Evolutionary conservation across 2,113 vertebrate species (phyloP), one percentile per base, ranked within the genome.

Genomic region (Plectropomus leopardus): DNA sequence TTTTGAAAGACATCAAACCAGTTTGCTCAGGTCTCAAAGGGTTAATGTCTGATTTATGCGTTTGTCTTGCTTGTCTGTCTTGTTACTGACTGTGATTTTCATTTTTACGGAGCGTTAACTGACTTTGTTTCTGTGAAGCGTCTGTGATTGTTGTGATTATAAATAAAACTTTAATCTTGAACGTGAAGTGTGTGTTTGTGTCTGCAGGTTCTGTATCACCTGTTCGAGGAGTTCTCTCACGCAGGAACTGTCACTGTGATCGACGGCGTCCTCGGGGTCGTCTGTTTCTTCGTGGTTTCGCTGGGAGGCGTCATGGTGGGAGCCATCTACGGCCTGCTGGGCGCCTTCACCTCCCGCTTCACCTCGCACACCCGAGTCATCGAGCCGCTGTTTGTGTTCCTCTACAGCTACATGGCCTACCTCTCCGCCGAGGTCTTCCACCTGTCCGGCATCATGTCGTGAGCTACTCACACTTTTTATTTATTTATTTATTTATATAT

Each of bases 381-480:
- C 80, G 98, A 99, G 94, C 98, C 98, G 0, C 97, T 99, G 70
- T 98, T 99, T 79, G 97, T 98, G 68, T 99, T 99, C 94, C 96
- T 99, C 78, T 99, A 98, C 96, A 99, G 98, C 94, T 99, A 98
- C 95, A 98, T 99, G 97, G 98, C 98, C 0, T 99, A 99, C 58
- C 96, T 99, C 67, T 98, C 97, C 0, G 97, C 98, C 0, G 98
- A 99, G 93, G 94, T 98, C 90, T 99, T 99, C 95, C 98, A 98
- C 84, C 96, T 99, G 60, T 99, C 98, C 0, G 98, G 98, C 68
- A 99, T 99, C 95, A 99, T 99, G 98, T 95, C 97, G 98, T 99
- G 91, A 97, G 98, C 76, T 6, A 40, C 11, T 10, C 36, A 40
- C 8, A 40, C 36, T 10, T 40, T 10, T 10, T 40, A n/a, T n/a